Percentiles rank a stretch among this genome's conserved stretches.
Conservation (phyloP, 2,888 invertebrate species). For the Caenorhabditis virilis region DNA sequence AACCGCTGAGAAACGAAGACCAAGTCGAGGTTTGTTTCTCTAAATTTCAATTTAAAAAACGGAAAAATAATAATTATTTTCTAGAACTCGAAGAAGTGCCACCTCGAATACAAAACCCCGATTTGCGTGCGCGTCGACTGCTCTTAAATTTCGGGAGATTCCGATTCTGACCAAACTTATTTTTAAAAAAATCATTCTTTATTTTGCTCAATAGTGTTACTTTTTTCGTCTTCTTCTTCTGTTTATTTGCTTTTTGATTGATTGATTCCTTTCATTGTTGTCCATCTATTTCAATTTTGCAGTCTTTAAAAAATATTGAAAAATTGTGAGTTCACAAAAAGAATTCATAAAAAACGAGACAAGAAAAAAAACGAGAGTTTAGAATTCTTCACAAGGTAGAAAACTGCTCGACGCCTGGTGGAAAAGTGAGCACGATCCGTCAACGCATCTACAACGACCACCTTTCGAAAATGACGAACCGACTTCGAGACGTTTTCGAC, state of each 20-base stretch:
- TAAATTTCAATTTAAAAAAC: no score
- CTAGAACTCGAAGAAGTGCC: not conserved
- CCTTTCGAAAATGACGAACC: not conserved
- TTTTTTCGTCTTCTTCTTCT: not conserved
- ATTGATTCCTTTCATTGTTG: not conserved
- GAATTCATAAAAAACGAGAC: not conserved
- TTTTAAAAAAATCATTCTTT: not conserved
- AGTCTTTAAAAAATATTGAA: not conserved
- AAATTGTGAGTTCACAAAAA: not conserved
- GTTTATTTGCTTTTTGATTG: not conserved
- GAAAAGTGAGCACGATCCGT: slow-evolving; percentile 38
- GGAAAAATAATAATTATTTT: not conserved
- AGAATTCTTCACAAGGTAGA: slow-evolving; percentile 47
- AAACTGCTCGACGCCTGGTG: slow-evolving; percentile 28
- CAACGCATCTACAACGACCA: slow-evolving; percentile 35
- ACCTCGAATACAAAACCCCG: not conserved
- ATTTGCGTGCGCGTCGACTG: slow-evolving; percentile 14
- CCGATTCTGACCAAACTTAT: not conserved
- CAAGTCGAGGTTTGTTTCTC: slow-evolving; percentile 13
- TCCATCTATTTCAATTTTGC: not conserved
- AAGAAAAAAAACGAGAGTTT: slow-evolving; percentile 4
- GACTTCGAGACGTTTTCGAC: slow-evolving; percentile 1
- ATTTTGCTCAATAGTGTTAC: not conserved
- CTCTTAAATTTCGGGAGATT: slow-evolving; percentile 29
- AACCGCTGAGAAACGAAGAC: slow-evolving; percentile 24